Evolutionary conservation across 2,888 invertebrate genomes (phyloP).

Genomic region (Cyclophora albipunctata): DNA sequence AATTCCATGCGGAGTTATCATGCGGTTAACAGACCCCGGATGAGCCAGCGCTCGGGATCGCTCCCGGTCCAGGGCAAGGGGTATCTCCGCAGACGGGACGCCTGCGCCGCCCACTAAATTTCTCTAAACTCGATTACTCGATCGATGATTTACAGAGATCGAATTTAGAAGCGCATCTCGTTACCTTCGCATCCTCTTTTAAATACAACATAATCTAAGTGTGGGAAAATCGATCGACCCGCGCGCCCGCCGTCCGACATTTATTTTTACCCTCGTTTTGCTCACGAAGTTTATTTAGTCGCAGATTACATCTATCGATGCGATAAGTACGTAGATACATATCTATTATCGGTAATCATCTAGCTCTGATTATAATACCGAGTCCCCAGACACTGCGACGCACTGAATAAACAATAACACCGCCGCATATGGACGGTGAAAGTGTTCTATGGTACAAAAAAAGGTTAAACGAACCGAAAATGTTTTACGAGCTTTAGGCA

Average conservation of each 20-base stretch:
- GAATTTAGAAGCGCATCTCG: constrained; percentile 62
- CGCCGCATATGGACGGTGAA: constrained; percentile 57
- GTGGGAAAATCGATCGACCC: constrained; percentile 32
- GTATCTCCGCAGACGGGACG: constrained; percentile 63
- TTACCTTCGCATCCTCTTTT: constrained; percentile 51
- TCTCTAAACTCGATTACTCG: constrained; percentile 70
- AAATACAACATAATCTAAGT: constrained; percentile 22
- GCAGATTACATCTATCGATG: constrained; percentile 24
- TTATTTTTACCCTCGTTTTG: constrained; percentile 20
- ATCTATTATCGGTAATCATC: constrained; percentile 53
- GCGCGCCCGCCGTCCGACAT: constrained; percentile 27
- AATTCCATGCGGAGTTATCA: constrained; percentile 41
- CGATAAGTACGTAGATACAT: constrained; percentile 20
- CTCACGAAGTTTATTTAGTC: constrained; percentile 26
- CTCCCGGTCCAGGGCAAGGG: constrained; percentile 54
- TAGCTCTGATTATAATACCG: constrained; percentile 48
- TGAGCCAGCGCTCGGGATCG: constrained; percentile 63
- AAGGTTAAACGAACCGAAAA: constrained; percentile 59
- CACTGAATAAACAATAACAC: constrained; percentile 54
- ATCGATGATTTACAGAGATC: constrained; percentile 71
- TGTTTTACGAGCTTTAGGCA: constrained; percentile 64
- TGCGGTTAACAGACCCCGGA: constrained; percentile 54
- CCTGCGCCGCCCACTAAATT: constrained; percentile 63
- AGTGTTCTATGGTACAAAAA: constrained; percentile 61
- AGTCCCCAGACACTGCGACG: constrained; percentile 39